Conservation (phyloP, 2,113 vertebrate genomes). For the Corapipo altera region DNA sequence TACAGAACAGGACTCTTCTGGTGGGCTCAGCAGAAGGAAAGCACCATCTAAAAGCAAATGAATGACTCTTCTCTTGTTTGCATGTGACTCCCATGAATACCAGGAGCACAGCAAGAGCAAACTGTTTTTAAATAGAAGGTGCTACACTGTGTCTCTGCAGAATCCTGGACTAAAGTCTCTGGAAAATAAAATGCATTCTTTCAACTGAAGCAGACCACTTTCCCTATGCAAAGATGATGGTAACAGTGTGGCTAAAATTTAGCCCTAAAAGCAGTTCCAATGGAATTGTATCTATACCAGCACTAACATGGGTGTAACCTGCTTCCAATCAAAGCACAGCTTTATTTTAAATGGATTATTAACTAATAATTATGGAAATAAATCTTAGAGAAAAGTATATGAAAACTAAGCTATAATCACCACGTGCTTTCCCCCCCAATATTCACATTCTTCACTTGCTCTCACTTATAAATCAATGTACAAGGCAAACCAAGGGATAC, state of each 20-base stretch:
- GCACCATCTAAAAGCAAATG: fast-evolving
- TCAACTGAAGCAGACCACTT: background rate
- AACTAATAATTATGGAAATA: background rate
- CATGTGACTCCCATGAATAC: background rate
- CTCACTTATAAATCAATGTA: background rate
- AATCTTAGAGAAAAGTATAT: background rate
- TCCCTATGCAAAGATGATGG: background rate
- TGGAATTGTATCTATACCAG: background rate
- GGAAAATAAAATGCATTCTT: background rate
- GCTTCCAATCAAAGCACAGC: background rate
- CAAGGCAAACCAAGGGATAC: background rate
- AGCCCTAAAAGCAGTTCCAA: background rate
- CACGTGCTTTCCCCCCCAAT: fast-evolving
- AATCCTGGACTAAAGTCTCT: background rate
- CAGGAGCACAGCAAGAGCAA: background rate
- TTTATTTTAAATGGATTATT: background rate
- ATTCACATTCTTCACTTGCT: background rate
- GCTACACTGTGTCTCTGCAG: background rate
- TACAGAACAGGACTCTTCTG: background rate
- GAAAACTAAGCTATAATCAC: background rate
- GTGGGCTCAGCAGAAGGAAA: background rate
- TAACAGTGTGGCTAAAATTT: background rate
- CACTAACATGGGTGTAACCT: background rate
- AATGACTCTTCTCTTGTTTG: background rate
- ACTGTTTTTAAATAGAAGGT: background rate